Base-by-base conservation (phyloP, 2,797 vertebrate genomes). In the Muraenolepis orangiensis region DNA sequence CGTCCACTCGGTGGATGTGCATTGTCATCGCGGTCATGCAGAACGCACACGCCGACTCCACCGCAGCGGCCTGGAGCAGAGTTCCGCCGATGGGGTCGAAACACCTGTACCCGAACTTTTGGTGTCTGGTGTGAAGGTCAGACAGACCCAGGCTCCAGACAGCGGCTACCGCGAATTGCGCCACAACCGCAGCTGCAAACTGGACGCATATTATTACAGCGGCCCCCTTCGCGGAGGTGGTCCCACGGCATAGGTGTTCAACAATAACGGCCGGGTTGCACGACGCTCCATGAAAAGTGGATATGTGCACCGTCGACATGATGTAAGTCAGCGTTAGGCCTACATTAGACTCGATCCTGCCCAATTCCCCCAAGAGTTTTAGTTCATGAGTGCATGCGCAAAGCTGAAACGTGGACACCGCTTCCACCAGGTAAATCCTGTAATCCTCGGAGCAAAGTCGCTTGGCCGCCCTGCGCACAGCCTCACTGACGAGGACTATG, bases 301-400 rank as follows among this genome's bases (percentile, higher is more conserved):
- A 1, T n/a, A 95, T 64, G 38, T 97, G 95, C n/a, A 96, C 72
- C 0, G 94, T 72, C 0, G 94, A 92, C 74, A 94, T 80, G 2
- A 87, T 78, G 76, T 95, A 98, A 66, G 93, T 92, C 30, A 97
- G 86, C 0, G 88, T 81, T 30, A 96, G 86, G 10, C 85, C 81
- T 26, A 90, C 46, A 8, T 86, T 77, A 0, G 80, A 91, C 32
- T 83, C 84, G 73, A 89, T 10, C 69, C 69, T 38, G 69, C 76
- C 74, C 34, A 84, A 66, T 0, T 81, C 81, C 1, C 81, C 87
- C 14, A 97, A 91, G 64, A 96, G 81, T 67, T 91, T 89, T 23
- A 96, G 93, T 72, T 97, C 96, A 0, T 90, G 94, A 0, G 94
- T 93, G 90, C 96, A 96, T 81, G 91, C 86, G 66, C 95, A 95